Evolutionary conservation across 2,113 vertebrate species (phyloP), one percentile per base, ranked within the genome.

Genomic region (Neodon shergylaensis): DNA sequence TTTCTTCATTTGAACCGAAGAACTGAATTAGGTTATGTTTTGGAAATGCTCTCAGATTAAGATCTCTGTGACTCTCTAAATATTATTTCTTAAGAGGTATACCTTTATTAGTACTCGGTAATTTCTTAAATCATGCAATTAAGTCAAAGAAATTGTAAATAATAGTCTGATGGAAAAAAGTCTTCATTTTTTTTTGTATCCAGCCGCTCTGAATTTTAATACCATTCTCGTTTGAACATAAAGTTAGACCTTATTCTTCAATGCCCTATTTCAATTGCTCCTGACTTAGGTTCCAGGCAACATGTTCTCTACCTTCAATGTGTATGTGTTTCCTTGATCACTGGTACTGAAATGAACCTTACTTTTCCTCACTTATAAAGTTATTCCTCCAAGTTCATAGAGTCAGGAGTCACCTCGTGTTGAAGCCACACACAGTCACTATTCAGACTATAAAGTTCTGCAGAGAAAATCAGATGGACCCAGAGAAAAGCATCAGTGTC

Each of bases 101-200:
- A 78, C 90, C 87, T 97, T 96, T 97, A 94, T 95, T 95, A 94
- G 86, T 92, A 96, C 88, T 92, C 70, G 10, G 74, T 93, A 92
- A 91, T 95, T 96, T 94, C 78, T 96, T 91, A 88, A 81, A 78
- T 78, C 95, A 93, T 94, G 83, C 95, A 97, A 96, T 95, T 95
- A 96, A 92, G 44, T 87, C 36, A 84, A 94, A 95, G 85, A 16
- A 91, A 95, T 96, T 88, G n/a, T 73, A 95, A 97, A 97, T 95
- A 97, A 96, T 91, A 83, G 33, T 42, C 42, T 88, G 92, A 61
- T 36, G 3, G 17, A 44, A 86, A 90, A 58, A 70, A 82, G 31
- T 90, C 61, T 74, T 94, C 49, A 58, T 86, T 95, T 76, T 95
- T 52, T 96, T 70, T 96, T 70, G 79, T 39, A 94, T 65, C 19